These are phyloP conservation scores for Aythya baeri DNA, from an alignment of 2,113 vertebrate genomes.

Conservation along the genomic window DNA sequence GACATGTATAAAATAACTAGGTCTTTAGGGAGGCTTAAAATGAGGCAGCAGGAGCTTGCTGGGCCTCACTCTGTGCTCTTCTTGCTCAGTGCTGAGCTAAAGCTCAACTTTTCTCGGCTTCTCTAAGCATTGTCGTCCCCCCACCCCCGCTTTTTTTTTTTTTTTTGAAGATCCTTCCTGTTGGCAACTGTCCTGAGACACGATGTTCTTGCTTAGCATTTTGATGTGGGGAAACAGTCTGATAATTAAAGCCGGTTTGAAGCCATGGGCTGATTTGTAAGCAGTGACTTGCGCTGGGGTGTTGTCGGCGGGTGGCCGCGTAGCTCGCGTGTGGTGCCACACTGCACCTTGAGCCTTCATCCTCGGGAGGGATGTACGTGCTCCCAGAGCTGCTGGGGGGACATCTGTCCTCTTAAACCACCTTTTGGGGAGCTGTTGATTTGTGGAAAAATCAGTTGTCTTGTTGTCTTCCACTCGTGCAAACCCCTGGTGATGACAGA, in stretches of 20 bases:
- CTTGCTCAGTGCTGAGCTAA: not conserved
- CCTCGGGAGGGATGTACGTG: fast-evolving
- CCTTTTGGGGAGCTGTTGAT: not conserved
- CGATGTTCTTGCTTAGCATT: slow-evolving; percentile 71
- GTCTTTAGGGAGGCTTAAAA: slow-evolving; percentile 28
- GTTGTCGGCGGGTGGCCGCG: not conserved
- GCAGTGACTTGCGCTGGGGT: slow-evolving; percentile 42
- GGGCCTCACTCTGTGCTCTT: not conserved
- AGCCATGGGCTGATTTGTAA: slow-evolving; percentile 48
- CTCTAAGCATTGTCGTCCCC: not conserved
- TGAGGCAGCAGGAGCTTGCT: not conserved
- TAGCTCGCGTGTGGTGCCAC: not conserved
- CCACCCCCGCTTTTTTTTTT: not conserved
- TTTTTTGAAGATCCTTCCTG: slow-evolving; percentile 67
- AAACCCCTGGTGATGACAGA: not conserved
- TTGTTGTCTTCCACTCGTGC: not conserved
- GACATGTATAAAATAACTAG: not conserved
- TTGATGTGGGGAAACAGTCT: slow-evolving; percentile 72
- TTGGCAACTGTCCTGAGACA: slow-evolving; percentile 70
- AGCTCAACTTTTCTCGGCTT: slow-evolving; percentile 17
- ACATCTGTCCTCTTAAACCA: not conserved
- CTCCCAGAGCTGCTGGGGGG: not conserved
- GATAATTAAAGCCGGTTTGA: slow-evolving; percentile 69
- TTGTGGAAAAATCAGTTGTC: not conserved
- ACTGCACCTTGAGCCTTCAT: not conserved